Conservation (phyloP, 2,113 vertebrate species). For the Lipotes vexillifer region DNA sequence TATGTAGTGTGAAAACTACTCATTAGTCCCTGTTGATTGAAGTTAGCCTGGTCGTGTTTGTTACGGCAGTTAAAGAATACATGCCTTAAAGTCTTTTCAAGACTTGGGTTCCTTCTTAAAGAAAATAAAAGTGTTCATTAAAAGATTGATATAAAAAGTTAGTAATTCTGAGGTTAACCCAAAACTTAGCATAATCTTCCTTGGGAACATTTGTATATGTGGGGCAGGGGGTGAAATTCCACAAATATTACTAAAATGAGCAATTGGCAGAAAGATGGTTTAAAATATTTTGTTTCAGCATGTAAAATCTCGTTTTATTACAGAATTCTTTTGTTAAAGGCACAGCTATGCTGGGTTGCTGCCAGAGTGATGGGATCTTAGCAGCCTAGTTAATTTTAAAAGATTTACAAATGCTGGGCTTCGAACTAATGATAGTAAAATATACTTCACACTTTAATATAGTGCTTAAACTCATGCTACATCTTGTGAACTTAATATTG, state of each 20-base stretch:
- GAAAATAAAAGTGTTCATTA: conserved; percentile 72
- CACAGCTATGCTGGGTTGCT: conserved; percentile 70
- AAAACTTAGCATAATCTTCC: conserved; percentile 71
- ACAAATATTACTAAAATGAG: conserved; percentile 77
- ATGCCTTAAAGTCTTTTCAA: conserved; percentile 59
- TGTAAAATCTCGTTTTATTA: conserved; percentile 80
- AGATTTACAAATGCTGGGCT: conserved; percentile 56
- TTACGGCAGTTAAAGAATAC: neutral
- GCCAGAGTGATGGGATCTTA: conserved; percentile 74
- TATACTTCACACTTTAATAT: conserved; percentile 66
- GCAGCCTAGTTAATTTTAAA: conserved; percentile 56
- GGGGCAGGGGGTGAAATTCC: conserved; percentile 42
- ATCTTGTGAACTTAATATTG: neutral
- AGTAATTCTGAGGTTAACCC: conserved; percentile 76
- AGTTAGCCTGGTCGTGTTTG: neutral
- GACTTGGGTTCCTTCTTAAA: conserved; percentile 70
- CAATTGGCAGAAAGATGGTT: conserved; percentile 73
- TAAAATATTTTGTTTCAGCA: conserved; percentile 79
- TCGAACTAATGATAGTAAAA: conserved; percentile 67
- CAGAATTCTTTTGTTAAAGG: conserved; percentile 79
- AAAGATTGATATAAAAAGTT: conserved; percentile 73
- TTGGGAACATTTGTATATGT: conserved; percentile 51
- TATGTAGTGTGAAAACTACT: conserved; percentile 15
- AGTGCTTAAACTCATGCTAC: conserved; percentile 62
- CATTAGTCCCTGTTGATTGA: neutral